A percentile compares a stretch with the other conserved stretches of the same genome.
Evolutionary conservation across 1,140 invertebrate genomes (phyloP).

Genomic region (Phocides pigmalion): DNA sequence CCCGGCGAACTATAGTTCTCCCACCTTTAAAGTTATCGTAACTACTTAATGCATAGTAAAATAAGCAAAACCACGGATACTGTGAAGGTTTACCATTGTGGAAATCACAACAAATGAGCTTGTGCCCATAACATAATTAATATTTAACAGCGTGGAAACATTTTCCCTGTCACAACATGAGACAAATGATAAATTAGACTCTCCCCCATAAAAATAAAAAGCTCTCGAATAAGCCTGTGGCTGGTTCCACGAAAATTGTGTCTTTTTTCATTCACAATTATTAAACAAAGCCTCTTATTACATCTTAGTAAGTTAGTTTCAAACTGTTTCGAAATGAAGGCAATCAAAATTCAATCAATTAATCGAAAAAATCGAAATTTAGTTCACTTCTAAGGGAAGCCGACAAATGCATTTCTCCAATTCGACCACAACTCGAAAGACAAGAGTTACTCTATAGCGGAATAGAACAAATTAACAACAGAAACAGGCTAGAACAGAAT

Average conservation of each 20-base stretch:
- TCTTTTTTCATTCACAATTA: neutral
- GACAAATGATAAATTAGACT: neutral
- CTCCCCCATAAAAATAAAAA: neutral
- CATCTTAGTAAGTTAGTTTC: neutral
- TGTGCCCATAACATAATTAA: neutral
- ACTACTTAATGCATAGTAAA: no score
- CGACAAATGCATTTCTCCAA: no score
- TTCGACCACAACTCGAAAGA: no score
- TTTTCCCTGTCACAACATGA: neutral
- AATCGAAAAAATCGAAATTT: no score
- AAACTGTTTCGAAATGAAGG: no score
- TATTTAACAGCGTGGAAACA: neutral
- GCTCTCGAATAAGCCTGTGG: neutral
- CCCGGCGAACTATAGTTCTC: no score
- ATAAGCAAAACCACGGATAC: neutral
- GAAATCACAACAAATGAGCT: conserved; percentile 2
- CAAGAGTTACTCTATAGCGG: no score
- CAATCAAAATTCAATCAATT: no score
- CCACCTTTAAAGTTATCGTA: no score
- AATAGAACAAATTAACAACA: no score
- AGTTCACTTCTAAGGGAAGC: no score
- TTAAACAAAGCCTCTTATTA: neutral
- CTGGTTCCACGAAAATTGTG: neutral
- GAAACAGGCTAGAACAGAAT: no score
- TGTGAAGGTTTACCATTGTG: neutral